Evolutionary conservation across 2,888 invertebrate genomes (phyloP).

Genomic region (Acanthosepion lycidas): DNA sequence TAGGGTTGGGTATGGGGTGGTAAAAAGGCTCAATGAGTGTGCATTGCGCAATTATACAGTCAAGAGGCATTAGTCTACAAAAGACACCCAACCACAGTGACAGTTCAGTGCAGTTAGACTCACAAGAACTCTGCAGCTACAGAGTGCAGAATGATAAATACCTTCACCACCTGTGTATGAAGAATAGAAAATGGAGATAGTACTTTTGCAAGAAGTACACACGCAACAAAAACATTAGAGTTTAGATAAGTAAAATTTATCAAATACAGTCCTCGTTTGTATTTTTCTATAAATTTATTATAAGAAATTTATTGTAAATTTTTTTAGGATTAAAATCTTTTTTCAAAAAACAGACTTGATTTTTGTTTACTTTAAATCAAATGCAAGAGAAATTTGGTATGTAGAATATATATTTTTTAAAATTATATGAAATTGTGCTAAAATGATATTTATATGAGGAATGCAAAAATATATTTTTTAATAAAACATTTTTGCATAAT

Average conservation of each 20-base stretch:
- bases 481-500: neutral
- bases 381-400: neutral
- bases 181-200: constrained; percentile 42
- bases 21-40: constrained; percentile 39
- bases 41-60: constrained; percentile 39
- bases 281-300: neutral
- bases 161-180: constrained; percentile 42
- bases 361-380: too few relatives aligned
- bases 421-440: neutral
- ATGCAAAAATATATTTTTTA: neutral
- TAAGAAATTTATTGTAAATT: neutral
- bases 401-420: neutral
- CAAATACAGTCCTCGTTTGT: neutral
- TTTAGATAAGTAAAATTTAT: neutral
- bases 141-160: constrained; percentile 43
- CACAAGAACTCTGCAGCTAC: constrained; percentile 39
- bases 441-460: neutral
- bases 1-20: neutral
- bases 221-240: constrained; percentile 5
- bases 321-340: neutral
- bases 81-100: neutral
- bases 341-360: too few relatives aligned
- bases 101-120: constrained; percentile 35
- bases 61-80: constrained; percentile 41
- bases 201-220: constrained; percentile 37